phyloP scores from a whole-genome alignment of 2,797 vertebrate species.

The Passerculus sandwichensis region DNA sequence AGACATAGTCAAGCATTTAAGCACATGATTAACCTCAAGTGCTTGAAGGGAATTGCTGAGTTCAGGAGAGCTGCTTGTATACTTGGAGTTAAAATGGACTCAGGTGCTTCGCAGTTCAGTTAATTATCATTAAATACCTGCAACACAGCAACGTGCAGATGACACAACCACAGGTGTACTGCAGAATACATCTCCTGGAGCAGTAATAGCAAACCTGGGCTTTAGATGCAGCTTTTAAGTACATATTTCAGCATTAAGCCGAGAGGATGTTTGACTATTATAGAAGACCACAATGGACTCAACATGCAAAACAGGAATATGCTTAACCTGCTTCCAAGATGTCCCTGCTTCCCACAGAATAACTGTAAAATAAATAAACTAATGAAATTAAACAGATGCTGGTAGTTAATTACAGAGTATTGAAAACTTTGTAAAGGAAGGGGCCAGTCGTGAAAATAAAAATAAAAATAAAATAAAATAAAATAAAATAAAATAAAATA shows the following conservation, averaged over 20 bases:
- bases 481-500: not conserved
- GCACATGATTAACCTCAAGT: conserved; percentile 14
- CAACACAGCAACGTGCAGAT: not conserved
- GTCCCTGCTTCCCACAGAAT: not conserved
- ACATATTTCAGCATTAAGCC: not conserved
- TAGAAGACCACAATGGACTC: not conserved
- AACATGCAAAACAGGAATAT: not conserved
- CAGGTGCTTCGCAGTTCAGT: not conserved
- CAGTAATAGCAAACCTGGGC: not conserved
- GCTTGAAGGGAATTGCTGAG: not conserved
- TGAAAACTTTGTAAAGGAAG: not conserved
- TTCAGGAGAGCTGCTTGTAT: not conserved
- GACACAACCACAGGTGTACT: not conserved
- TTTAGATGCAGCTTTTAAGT: not conserved
- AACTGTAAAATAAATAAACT: not conserved
- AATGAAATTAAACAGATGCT: not conserved
- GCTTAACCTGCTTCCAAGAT: not conserved
- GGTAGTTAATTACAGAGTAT: not conserved
- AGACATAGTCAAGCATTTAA: not conserved
- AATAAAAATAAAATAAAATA: not conserved
- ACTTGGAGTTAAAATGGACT: not conserved
- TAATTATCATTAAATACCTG: conserved; percentile 24
- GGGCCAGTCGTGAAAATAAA: not conserved
- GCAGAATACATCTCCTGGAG: not conserved
- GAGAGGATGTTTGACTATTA: not conserved